Evolutionary conservation across 2,113 vertebrate species (phyloP).

Genomic region (Reinhardtius hippoglossoides): DNA sequence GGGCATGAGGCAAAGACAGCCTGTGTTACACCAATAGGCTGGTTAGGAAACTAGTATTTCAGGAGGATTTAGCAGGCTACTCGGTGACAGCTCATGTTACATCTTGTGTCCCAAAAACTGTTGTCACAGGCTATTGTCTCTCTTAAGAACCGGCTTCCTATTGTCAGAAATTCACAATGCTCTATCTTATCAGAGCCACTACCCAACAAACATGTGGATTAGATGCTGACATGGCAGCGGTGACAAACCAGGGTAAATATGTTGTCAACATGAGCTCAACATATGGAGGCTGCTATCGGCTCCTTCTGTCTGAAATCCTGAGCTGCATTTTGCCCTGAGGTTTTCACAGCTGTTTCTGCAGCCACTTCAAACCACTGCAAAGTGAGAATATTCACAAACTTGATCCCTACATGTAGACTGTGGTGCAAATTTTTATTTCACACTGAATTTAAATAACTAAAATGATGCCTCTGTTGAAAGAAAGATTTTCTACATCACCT

Average conservation of each 20-base stretch:
- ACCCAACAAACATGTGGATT: conserved; percentile 17
- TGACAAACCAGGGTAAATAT: conserved; percentile 15
- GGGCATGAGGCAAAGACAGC: conserved; percentile 68
- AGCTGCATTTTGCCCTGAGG: background rate
- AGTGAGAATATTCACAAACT: background rate
- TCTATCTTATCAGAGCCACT: conserved; percentile 15
- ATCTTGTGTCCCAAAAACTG: conserved; percentile 17
- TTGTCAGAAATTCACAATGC: conserved; percentile 26
- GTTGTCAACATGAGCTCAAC: background rate
- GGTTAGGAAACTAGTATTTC: conserved; percentile 56
- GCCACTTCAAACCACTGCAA: background rate
- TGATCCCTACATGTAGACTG: too few relatives aligned
- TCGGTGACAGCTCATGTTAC: conserved; percentile 42
- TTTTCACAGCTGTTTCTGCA: background rate
- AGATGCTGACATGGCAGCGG: background rate
- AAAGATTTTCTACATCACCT: too few relatives aligned
- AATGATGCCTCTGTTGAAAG: too few relatives aligned
- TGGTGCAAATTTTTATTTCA: too few relatives aligned
- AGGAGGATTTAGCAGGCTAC: conserved; percentile 38
- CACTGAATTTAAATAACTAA: too few relatives aligned
- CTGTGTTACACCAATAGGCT: conserved; percentile 58
- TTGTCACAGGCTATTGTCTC: conserved; percentile 23
- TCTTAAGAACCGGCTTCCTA: conserved; percentile 21
- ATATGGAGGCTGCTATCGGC: background rate
- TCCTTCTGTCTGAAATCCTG: background rate